These are phyloP conservation scores for Hirtodrosophila alboralis DNA, from an alignment of 2,888 invertebrate species.

Conservation along the genomic window DNA sequence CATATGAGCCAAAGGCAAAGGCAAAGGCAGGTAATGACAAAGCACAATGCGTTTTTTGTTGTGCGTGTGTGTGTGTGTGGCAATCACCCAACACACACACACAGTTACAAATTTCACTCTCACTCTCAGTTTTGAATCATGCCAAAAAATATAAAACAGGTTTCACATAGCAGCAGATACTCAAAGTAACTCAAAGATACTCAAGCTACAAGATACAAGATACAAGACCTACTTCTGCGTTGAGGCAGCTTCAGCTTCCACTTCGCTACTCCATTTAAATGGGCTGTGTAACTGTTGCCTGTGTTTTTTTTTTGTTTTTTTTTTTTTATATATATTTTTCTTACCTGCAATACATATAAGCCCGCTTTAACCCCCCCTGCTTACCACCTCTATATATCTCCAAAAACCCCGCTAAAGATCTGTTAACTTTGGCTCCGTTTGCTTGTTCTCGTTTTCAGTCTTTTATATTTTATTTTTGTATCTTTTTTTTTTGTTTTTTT, in stretches of 20 bases:
- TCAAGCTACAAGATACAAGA: conserved; percentile 32
- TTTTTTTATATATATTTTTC: no score
- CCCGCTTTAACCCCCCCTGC: not conserved
- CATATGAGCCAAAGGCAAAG: no score
- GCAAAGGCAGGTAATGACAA: conserved; percentile 66
- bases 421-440: conserved; percentile 45
- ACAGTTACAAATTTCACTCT: conserved; percentile 55
- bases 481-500: conserved; percentile 26
- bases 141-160: conserved; percentile 66
- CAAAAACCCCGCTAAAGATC: conserved; percentile 41
- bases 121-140: conserved; percentile 54
- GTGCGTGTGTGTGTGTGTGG: conserved; percentile 22
- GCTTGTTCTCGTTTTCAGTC: conserved; percentile 41
- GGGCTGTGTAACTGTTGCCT: conserved; percentile 63
- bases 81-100: conserved; percentile 29
- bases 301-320: no score
- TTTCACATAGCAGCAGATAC: conserved; percentile 32
- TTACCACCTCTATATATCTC: not conserved
- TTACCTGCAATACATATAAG: conserved; percentile 32
- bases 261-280: conserved; percentile 68
- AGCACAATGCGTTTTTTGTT: conserved; percentile 43
- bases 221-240: conserved; percentile 58
- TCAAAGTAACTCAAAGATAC: conserved; percentile 1
- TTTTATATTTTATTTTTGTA: conserved; percentile 45
- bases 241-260: conserved; percentile 43